phyloP scores from a whole-genome alignment of 2,113 vertebrate species.

The Cololabis saira region DNA sequence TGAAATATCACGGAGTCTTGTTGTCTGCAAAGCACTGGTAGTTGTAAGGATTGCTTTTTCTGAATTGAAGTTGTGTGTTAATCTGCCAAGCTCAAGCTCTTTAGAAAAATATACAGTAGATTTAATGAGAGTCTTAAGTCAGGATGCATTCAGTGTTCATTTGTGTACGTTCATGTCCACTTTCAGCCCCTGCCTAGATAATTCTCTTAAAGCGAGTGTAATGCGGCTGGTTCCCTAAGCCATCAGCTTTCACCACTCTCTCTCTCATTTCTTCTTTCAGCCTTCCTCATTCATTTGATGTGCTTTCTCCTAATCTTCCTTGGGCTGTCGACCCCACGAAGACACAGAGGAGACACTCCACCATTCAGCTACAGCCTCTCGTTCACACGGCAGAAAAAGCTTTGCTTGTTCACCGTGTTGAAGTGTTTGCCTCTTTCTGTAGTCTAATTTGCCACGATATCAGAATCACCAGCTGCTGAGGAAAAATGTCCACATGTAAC shows the following conservation, averaged over 20 bases:
- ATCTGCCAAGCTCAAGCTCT: too few relatives aligned
- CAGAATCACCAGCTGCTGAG: conserved; percentile 45
- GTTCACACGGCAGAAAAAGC: conserved; percentile 62
- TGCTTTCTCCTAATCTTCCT: conserved; percentile 69
- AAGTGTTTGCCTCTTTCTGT: conserved; percentile 46
- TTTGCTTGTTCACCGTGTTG: conserved; percentile 49
- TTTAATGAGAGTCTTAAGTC: conserved; percentile 32
- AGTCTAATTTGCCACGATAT: conserved; percentile 53
- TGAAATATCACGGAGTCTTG: too few relatives aligned
- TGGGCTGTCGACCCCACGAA: conserved; percentile 69
- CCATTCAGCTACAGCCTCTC: conserved; percentile 61
- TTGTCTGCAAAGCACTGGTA: too few relatives aligned
- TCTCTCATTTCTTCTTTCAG: conserved; percentile 23
- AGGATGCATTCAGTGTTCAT: conserved; percentile 14
- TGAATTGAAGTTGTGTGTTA: too few relatives aligned
- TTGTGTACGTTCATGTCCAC: conserved; percentile 18
- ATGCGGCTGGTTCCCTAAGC: conserved; percentile 51
- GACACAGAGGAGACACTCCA: conserved; percentile 65
- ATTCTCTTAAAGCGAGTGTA: conserved; percentile 60
- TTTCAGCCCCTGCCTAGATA: conserved; percentile 31
- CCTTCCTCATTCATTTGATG: conserved; percentile 57
- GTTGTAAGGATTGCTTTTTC: too few relatives aligned
- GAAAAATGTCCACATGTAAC: conserved; percentile 32
- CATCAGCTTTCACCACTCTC: conserved; percentile 28
- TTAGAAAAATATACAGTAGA: not conserved